These are phyloP conservation scores for Carapus acus DNA, from an alignment of 2,797 vertebrate species.

Conservation along the genomic window DNA sequence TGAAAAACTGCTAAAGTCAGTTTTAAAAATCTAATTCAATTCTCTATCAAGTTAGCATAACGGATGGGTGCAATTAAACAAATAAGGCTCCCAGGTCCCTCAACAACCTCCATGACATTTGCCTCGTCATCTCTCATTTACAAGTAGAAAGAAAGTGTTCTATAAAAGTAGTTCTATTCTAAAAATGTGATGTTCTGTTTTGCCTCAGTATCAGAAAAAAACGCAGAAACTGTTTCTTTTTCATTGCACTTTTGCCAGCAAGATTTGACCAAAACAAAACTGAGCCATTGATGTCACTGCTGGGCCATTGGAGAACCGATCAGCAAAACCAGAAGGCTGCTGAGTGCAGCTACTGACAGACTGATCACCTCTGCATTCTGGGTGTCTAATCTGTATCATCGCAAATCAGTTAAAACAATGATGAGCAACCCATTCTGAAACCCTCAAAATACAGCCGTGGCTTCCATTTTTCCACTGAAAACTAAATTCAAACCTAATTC, in stretches of 20 bases:
- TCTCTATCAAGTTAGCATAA: conserved; percentile 4
- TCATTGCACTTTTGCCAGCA: conserved; percentile 17
- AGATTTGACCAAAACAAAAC: conserved; percentile 28
- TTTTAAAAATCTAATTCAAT: no score
- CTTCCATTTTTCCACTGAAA: conserved; percentile 36
- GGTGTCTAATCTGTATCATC: conserved; percentile 45
- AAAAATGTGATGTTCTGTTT: conserved; percentile 12
- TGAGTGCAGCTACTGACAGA: conserved; percentile 38
- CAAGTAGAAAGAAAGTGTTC: conserved; percentile 1
- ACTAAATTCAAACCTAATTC: conserved; percentile 27
- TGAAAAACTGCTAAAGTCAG: no score
- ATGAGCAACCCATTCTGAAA: conserved; percentile 38
- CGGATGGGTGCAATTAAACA: neutral
- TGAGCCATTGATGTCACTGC: conserved; percentile 35
- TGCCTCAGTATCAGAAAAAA: no score
- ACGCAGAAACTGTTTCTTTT: conserved; percentile 24
- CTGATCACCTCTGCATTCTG: conserved; percentile 43
- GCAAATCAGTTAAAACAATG: conserved; percentile 54
- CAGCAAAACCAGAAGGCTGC: conserved; percentile 46
- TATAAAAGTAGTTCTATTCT: conserved; percentile 2
- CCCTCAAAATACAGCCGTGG: conserved; percentile 26
- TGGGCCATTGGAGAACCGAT: conserved; percentile 48
- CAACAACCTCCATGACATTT: neutral
- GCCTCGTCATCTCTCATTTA: conserved; percentile 7
- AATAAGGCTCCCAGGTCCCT: conserved; percentile 6